Evolutionary conservation across 2,888 invertebrate species (phyloP), one percentile per base, ranked within the genome.

Genomic region (Disparrhopalites patrizii): DNA sequence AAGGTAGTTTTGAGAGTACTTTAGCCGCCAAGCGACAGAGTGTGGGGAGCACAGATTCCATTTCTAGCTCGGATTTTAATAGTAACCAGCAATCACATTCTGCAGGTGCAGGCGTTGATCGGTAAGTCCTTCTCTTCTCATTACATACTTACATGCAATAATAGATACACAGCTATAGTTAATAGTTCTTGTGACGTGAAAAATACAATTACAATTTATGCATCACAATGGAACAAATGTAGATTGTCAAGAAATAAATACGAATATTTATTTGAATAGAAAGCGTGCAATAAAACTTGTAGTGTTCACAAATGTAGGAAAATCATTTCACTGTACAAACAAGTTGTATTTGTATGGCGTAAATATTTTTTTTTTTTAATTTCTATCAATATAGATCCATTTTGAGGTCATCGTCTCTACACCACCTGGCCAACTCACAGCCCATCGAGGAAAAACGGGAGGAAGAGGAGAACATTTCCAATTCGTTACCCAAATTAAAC

Each of bases 1-100:
- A 92, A 69, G 93, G 93, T 73, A 92, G 92, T 81, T 93, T 93
- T 80, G 93, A 93, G 79, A 91, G 91, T n/a, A 91, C 93, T 47
- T 81, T 93, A 66, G 92, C 91, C 13, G 90, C 91, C 1, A 92
- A 93, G 54, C 56, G 75, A 51, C 75, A 75, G 64, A 72, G 72
- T 60, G 74, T 74, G 25, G 75, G 73, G 4, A 73, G 73, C 33
- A 72, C 73, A n/a, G 73, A 75, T 62, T 73, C 73, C 33, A 75
- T 73, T 43, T 73, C 73, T 47, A 72, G 73, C 55, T 75, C 75
- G 7, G 73, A 73, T 56, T 73, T 72, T 52, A 68, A 65, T 36
- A n/a, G n/a, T n/a, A 56, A 56, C 51, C 64, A 57, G 18, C 64
- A 47, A 25, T 47, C 54, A 4, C 23, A 31, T 31, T 36, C 38